Conservation (phyloP, 2,113 vertebrate genomes). For the Cygnus atratus region DNA sequence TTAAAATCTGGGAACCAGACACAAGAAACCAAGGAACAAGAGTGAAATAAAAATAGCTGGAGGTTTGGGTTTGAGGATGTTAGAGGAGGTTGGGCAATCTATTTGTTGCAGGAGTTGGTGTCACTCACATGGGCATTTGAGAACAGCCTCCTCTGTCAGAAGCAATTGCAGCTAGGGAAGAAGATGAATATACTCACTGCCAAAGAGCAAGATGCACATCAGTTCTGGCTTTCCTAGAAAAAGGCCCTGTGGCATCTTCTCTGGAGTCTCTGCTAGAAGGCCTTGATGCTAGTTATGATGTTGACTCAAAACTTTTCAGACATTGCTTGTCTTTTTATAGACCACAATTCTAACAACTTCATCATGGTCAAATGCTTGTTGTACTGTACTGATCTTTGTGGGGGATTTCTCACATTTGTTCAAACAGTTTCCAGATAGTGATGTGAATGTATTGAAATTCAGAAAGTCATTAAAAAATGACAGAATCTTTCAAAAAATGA, state of each 20-base stretch:
- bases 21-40: not conserved
- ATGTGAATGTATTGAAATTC: not conserved
- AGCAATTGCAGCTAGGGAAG: not conserved
- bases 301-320: not conserved
- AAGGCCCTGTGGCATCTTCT: accelerated
- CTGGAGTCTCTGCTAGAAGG: accelerated
- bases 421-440: not conserved
- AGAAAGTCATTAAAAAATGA: not conserved
- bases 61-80: not conserved
- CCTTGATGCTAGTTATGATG: not conserved
- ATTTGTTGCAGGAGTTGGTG: not conserved
- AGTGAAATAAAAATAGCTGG: not conserved
- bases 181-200: not conserved
- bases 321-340: not conserved
- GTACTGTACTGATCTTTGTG: not conserved
- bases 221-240: not conserved
- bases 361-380: accelerated
- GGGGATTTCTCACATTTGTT: not conserved
- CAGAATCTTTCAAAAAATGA: not conserved
- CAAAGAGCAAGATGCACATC: not conserved
- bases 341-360: not conserved
- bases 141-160: not conserved
- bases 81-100: no score
- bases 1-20: not conserved
- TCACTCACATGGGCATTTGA: not conserved